A percentile compares a stretch with the other conserved stretches of the same genome.
These are phyloP conservation scores for Platygyra sinensis DNA, from an alignment of 64 coral and sea anemone species.

Conservation along the genomic window DNA sequence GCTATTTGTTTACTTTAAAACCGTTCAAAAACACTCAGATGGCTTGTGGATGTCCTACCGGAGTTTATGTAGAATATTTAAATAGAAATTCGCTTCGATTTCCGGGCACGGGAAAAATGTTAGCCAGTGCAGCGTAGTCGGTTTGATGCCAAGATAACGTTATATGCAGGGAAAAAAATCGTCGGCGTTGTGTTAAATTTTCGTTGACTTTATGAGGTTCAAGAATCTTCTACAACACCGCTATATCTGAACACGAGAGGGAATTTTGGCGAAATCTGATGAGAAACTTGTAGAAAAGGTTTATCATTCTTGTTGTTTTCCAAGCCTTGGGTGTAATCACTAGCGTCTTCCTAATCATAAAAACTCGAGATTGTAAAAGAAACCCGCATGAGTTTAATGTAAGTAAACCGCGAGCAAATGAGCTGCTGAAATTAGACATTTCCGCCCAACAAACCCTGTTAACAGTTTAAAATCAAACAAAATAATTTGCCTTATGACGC, in stretches of 20 bases:
- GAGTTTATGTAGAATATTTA: slow-evolving; percentile 15
- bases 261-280: not conserved
- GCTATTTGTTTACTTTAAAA: slow-evolving; percentile 2
- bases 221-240: not conserved
- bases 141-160: not conserved
- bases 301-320: too few relatives aligned
- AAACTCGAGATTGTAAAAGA: not conserved
- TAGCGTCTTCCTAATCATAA: not conserved
- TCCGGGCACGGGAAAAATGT: slow-evolving; percentile 23
- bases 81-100: not conserved
- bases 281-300: too few relatives aligned
- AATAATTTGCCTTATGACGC: not conserved
- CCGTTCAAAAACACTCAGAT: not conserved
- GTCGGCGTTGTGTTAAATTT: not conserved
- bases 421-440: not conserved
- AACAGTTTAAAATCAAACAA: not conserved
- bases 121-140: not conserved
- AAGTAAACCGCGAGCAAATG: not conserved
- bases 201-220: not conserved
- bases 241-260: not conserved
- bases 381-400: not conserved
- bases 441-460: not conserved
- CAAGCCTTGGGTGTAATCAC: too few relatives aligned
- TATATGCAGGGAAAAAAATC: not conserved
- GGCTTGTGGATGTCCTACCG: not conserved